Base-by-base conservation (phyloP, 2,888 invertebrate genomes). In the Heliconius ismenius region DNA sequence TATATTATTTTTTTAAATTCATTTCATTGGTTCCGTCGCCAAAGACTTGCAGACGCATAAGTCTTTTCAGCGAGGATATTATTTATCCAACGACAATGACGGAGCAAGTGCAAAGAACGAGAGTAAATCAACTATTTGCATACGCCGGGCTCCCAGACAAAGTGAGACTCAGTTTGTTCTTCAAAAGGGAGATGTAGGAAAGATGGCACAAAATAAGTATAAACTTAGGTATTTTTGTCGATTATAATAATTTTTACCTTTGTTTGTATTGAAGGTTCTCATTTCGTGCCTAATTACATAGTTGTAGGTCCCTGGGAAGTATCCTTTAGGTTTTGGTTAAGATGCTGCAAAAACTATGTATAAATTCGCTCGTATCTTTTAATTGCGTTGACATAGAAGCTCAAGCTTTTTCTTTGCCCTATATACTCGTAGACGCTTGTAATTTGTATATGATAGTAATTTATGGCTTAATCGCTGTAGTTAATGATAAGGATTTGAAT, bases 111-210 rank as follows among this genome's bases (percentile, higher is more conserved):
- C 85, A 78, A 77, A 67, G 76, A 79, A 87, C 86, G 86, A 83
- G 85, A 84, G 87, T 92, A 92, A 92, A 92, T 93, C 92, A 92
- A 92, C 92, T 92, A 91, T 92, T 92, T 92, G 92, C 89, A 86
- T 82, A 83, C 82, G 81, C 80, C 77, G 74, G 81, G 82, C 82
- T 83, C 79, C 28, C 73, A 73, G 78, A 73, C 79, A 78, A 78
- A 80, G 78, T 79, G 78, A 76, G 73, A 75, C 78, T 79, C 76
- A 63, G 74, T 76, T 76, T 76, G 72, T 80, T 60, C 63, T 54
- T 24, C 69, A 60, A 77, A 69, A 80, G 78, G 76, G 13, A 78
- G 80, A 49, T n/a, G 26, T 70, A 21, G 11, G 13, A 28, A 54
- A 58, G 32, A 70, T n/a, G 28, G 49, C 28, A 39, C 24, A 13